phyloP scores from a whole-genome alignment of 1,140 invertebrate genomes.

The Drosophila tristis region DNA sequence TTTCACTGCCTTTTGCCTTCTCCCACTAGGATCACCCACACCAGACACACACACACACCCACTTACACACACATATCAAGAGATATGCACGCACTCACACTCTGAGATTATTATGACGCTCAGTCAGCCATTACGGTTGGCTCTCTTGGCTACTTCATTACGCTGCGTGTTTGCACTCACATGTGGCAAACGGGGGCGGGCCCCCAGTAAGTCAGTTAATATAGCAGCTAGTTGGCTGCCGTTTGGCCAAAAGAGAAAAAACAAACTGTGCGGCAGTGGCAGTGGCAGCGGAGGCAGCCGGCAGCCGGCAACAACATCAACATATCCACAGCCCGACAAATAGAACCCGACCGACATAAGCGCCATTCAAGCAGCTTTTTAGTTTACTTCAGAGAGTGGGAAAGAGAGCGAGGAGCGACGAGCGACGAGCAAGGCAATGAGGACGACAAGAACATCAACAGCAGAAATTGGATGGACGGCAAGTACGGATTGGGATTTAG shows the following conservation, averaged over 20 bases:
- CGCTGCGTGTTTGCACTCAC: conserved; percentile 72
- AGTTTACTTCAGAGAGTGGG: conserved; percentile 64
- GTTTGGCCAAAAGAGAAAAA: conserved; percentile 54
- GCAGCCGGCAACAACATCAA: conserved; percentile 33
- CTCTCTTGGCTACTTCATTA: conserved; percentile 76
- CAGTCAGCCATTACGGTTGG: conserved; percentile 78
- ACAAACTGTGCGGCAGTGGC: conserved; percentile 14
- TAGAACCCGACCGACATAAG: conserved; percentile 70
- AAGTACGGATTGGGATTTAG: conserved; percentile 1
- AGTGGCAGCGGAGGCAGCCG: conserved; percentile 8
- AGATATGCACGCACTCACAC: conserved; percentile 31
- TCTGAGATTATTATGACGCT: conserved; percentile 78
- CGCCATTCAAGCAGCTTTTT: conserved; percentile 82
- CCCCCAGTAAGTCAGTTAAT: conserved; percentile 76
- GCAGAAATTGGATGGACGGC: conserved; percentile 52
- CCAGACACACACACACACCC: conserved; percentile 17
- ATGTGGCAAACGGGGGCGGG: conserved; percentile 47
- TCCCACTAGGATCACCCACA: conserved; percentile 43
- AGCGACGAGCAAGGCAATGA: conserved; percentile 50
- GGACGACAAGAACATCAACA: conserved; percentile 61
- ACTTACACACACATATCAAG: conserved; percentile 7
- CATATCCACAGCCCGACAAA: conserved; percentile 64
- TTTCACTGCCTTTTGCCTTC: conserved; percentile 9
- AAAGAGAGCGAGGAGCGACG: conserved; percentile 12
- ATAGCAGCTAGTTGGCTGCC: conserved; percentile 76